Evolutionary conservation across 2,797 vertebrate species (phyloP).

Genomic region (Numenius phaeopus): DNA sequence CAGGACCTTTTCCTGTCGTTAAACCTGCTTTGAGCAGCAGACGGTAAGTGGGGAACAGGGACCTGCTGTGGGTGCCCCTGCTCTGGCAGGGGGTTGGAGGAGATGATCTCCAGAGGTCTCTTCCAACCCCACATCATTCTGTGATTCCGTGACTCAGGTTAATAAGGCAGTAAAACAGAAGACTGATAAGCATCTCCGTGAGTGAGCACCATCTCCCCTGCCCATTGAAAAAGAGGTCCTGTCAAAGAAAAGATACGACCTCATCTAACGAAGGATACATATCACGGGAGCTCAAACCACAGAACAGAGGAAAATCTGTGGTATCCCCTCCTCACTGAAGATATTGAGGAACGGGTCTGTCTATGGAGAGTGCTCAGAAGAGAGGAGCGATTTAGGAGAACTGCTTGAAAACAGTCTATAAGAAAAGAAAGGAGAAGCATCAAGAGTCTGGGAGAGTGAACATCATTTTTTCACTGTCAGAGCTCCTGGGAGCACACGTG

Average conservation of each 20-base stretch:
- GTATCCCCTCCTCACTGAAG: not conserved
- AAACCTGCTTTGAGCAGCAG: not conserved
- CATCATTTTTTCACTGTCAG: not conserved
- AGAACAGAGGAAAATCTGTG: not conserved
- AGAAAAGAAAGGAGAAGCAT: not conserved
- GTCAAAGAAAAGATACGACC: not conserved
- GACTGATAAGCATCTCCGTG: not conserved
- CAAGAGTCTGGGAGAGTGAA: not conserved
- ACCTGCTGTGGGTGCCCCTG: too few relatives aligned
- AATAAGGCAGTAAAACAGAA: not conserved
- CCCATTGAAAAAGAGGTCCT: not conserved
- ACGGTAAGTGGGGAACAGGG: not conserved
- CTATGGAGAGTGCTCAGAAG: not conserved
- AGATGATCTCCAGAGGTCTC: too few relatives aligned
- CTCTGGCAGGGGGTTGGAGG: too few relatives aligned
- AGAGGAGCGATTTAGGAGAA: not conserved
- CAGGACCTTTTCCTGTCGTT: not conserved
- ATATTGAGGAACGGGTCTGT: not conserved
- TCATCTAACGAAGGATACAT: not conserved
- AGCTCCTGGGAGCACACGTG: not conserved
- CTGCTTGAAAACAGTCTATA: not conserved
- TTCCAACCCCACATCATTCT: too few relatives aligned
- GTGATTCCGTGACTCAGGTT: not conserved
- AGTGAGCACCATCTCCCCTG: not conserved
- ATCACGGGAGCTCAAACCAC: not conserved